A percentile compares a stretch with the other conserved stretches of the same genome.
Evolutionary conservation across 2,797 vertebrate genomes (phyloP).

Genomic region (Mionectes olivaceus): DNA sequence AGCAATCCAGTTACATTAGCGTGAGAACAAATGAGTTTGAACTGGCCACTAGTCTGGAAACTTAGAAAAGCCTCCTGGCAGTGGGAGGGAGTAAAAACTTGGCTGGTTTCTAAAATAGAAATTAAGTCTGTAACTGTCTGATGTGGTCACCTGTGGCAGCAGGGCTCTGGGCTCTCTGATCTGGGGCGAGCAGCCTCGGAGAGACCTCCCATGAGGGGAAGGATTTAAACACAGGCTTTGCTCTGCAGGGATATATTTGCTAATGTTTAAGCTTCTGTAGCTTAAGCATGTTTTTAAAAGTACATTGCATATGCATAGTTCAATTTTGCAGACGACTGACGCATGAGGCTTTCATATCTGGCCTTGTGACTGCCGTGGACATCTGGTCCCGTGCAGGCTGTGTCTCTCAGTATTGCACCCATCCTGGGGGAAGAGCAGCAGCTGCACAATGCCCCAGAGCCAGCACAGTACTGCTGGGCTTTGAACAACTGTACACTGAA

Average conservation of each 20-base stretch:
- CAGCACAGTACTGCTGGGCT: not conserved
- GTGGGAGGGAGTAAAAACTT: not conserved
- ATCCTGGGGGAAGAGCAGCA: not conserved
- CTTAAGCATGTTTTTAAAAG: constrained; percentile 26
- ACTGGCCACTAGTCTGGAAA: constrained; percentile 40
- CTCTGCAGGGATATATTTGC: not conserved
- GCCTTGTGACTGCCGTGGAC: not conserved
- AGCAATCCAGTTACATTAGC: not conserved
- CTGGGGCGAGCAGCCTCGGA: not conserved
- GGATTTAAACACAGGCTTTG: constrained; percentile 28
- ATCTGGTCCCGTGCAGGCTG: not conserved
- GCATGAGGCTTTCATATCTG: not conserved
- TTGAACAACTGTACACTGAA: accelerated
- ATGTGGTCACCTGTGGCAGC: constrained; percentile 51
- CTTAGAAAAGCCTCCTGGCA: not conserved
- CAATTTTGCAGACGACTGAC: not conserved
- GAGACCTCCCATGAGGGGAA: not conserved
- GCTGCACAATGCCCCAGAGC: not conserved
- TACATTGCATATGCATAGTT: not conserved
- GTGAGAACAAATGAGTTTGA: constrained; percentile 1
- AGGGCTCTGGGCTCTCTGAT: not conserved
- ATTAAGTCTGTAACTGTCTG: not conserved
- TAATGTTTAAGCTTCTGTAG: constrained; percentile 38
- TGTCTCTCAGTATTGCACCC: accelerated
- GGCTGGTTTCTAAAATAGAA: constrained; percentile 1